Percentiles rank a stretch among this genome's conserved stretches.
Conservation (phyloP, 2,797 vertebrate species). For the Peromyscus melanophrys region DNA sequence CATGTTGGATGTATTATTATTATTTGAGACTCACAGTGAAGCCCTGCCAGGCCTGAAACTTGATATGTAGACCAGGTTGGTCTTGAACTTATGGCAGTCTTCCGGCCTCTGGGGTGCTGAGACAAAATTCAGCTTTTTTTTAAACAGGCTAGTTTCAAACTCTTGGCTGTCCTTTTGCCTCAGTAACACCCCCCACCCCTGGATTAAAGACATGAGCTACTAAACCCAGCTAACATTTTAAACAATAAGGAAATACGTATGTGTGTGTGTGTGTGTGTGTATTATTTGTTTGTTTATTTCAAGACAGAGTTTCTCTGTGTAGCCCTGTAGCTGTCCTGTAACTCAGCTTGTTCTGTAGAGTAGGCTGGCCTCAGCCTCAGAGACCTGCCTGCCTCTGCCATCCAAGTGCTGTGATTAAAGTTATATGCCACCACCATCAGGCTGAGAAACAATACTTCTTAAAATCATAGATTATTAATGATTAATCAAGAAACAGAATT, state of each 20-base stretch:
- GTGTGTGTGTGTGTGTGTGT: neutral
- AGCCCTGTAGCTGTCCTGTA: neutral
- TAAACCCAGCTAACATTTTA: neutral
- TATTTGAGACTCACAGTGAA: neutral
- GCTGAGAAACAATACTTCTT: constrained; percentile 33
- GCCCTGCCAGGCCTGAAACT: neutral
- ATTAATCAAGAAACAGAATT: neutral
- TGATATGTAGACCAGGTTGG: neutral
- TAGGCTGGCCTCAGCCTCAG: neutral
- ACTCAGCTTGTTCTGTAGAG: neutral
- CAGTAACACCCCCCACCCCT: neutral
- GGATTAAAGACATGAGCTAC: neutral
- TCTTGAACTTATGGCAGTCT: neutral
- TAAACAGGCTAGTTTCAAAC: neutral
- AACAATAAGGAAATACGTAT: neutral
- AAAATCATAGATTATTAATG: constrained; percentile 44
- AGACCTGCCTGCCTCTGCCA: neutral
- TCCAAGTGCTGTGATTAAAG: neutral
- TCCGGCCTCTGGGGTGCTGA: no score
- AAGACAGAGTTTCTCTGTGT: neutral
- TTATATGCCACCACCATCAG: neutral
- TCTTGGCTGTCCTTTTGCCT: neutral
- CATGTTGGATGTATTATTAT: neutral
- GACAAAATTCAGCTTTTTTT: neutral
- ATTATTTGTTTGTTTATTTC: neutral